Evolutionary conservation across 2,888 invertebrate genomes (phyloP), one percentile per base, ranked within the genome.

Genomic region (Melolontha melolontha): DNA sequence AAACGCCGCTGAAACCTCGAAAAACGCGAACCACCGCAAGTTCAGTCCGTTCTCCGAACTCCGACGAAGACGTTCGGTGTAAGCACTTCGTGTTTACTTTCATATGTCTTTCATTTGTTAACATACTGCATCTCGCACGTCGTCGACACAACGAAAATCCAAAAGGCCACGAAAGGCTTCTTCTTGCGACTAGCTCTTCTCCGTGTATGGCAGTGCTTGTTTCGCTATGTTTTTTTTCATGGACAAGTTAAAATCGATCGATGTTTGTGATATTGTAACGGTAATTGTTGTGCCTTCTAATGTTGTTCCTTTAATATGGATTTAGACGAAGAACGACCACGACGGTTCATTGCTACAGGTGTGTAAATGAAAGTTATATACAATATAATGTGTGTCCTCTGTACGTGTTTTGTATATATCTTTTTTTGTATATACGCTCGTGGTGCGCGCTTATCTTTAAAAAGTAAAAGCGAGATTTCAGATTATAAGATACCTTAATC

Each of bases 61-160:
- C 39, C 49, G 47, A 66, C 66, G 66, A 66, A 66, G 66, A 47
- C 55, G 41, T 27, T 57, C 42, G 47, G 66, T 40, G 17, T 22
- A 29, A 44, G 22, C 27, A 29, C 39, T 57, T 66, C 66, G 66
- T 57, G 40, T 65, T 66, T 64, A 72, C 71, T 72, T 72, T 72
- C 71, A 71, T 70, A 70, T 68, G 67, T 70, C 67, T 71, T 70
- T 71, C 71, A 68, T 71, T 71, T 70, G 11, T 68, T 72, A 70
- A 72, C 70, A 64, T 65, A 70, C 70, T 66, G 67, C 71, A 71
- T 55, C 68, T 71, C 71, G 68, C 64, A 16, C 55, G 71, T 67
- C 68, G 64, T 69, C 65, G 55, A 40, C 55, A 22, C 39, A 14
- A 40, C 16, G 16, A 22, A 16, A 12, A 12, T 55, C 54, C 42